Evolutionary conservation across 1,140 invertebrate species (phyloP).

Genomic region (Carposina sasakii): DNA sequence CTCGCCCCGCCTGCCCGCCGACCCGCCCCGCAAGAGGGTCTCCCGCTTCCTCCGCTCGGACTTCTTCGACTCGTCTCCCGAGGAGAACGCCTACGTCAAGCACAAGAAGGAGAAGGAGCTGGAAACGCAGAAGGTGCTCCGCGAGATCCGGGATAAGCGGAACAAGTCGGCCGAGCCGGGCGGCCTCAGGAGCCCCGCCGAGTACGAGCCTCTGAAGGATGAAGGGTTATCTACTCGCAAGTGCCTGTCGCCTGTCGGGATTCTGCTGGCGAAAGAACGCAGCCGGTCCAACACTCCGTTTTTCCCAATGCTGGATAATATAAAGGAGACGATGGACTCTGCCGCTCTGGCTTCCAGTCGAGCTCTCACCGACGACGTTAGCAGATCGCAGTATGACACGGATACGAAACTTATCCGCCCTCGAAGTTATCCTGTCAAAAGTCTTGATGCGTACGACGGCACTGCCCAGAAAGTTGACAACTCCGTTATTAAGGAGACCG

Average conservation of each 20-base stretch:
- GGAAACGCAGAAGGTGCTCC: constrained; percentile 76
- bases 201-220: constrained; percentile 33
- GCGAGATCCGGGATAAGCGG: constrained; percentile 77
- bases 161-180: constrained; percentile 56
- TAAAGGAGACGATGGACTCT: constrained; percentile 47
- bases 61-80: constrained; percentile 82
- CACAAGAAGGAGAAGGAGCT: constrained; percentile 79
- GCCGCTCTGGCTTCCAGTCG: constrained; percentile 10
- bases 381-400: constrained; percentile 24
- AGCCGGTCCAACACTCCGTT: constrained; percentile 68
- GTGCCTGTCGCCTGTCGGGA: constrained; percentile 53
- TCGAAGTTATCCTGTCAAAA: constrained; percentile 67
- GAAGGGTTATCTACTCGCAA: constrained; percentile 40
- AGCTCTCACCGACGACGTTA: constrained; percentile 4
- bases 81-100: constrained; percentile 79
- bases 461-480: constrained; percentile 29
- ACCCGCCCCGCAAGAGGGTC: constrained; percentile 72
- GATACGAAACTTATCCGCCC: constrained; percentile 59
- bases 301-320: constrained; percentile 67
- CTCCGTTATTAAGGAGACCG: constrained; percentile 32
- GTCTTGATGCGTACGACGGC: constrained; percentile 45
- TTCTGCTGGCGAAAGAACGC: constrained; percentile 49
- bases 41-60: constrained; percentile 84
- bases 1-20: constrained; percentile 46
- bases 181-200: constrained; percentile 31